Base-by-base conservation (phyloP, 2,797 vertebrate genomes). In the Gallinago stenura region DNA sequence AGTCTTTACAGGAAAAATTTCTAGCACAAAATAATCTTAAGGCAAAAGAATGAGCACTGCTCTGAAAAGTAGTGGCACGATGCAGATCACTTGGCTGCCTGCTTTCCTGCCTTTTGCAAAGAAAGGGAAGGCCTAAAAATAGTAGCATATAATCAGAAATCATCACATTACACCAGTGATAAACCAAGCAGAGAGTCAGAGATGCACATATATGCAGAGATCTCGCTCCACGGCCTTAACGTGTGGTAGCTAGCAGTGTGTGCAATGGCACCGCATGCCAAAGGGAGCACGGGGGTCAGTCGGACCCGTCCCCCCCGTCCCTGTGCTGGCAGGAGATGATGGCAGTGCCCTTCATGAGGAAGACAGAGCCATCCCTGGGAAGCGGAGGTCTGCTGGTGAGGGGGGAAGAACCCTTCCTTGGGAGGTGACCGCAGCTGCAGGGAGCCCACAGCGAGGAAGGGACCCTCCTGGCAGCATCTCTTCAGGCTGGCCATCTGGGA, bases 221-320 rank as follows among this genome's bases (percentile, higher is more conserved):
- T 61, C 57, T 70, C 11, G 28, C 30, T n/a, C 28, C 0, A 1
- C 6, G 17, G 45, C 77, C 62, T 76, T 53, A n/a, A 76, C 43
- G 22, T 17, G 33, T 4, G 39, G 68, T 22, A 48, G 61, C 86
- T 71, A 51, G 26, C 3, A 12, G 75, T 1, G 14, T 2, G 43
- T 8, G 20, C 45, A 15, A 5, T 1, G 33, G 60, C 6, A 11
- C 0, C 2, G 2, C 51, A 5, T 6, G 3, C 19, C 2, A 0
- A 31, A 11, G 37, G 24, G 17, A 66, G n/a, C 9, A 13, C 0
- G 8, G n/a, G 25, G 3, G 2, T 71, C 46, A 16, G 39, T 28
- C 25, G 50, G 50, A 13, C 7, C 12, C 1, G 0, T 15, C 26
- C 16, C 50, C 50, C 15, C 11, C 0, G 2, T 5, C 37, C 72